A percentile compares a stretch with the other conserved stretches of the same genome.
Conservation (phyloP, 2,113 vertebrate genomes). For the Grallaria varia region DNA sequence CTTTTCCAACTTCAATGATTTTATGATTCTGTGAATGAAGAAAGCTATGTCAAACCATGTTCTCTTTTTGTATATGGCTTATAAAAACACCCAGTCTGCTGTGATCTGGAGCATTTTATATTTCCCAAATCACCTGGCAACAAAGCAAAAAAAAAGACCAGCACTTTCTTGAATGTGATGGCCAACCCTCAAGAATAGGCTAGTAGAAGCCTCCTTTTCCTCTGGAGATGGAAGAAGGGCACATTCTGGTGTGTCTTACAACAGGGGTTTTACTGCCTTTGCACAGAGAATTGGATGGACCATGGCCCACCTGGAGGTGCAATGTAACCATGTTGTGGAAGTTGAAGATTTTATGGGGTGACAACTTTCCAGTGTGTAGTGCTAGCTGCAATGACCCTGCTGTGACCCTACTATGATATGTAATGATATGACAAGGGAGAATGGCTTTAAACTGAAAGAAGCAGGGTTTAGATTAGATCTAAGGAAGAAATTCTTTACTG, state of each 20-base stretch:
- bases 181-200: neutral
- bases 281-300: neutral
- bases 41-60: neutral
- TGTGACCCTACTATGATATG: neutral
- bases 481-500: neutral
- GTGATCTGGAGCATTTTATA: neutral
- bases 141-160: neutral
- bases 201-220: neutral
- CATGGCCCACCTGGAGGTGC: neutral
- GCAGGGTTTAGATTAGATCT: neutral
- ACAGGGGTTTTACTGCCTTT: neutral
- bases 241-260: neutral
- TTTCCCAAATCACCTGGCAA: neutral
- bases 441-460: neutral
- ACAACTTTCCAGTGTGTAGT: neutral
- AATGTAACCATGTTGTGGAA: fast-evolving
- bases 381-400: neutral
- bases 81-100: neutral
- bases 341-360: neutral
- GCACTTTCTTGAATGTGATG: neutral
- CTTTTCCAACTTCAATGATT: neutral
- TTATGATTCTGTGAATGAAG: neutral
- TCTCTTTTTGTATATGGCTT: neutral
- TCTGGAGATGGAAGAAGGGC: neutral
- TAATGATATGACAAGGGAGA: neutral